Conservation (phyloP, 2,113 vertebrate genomes). For the Plectropomus leopardus region DNA sequence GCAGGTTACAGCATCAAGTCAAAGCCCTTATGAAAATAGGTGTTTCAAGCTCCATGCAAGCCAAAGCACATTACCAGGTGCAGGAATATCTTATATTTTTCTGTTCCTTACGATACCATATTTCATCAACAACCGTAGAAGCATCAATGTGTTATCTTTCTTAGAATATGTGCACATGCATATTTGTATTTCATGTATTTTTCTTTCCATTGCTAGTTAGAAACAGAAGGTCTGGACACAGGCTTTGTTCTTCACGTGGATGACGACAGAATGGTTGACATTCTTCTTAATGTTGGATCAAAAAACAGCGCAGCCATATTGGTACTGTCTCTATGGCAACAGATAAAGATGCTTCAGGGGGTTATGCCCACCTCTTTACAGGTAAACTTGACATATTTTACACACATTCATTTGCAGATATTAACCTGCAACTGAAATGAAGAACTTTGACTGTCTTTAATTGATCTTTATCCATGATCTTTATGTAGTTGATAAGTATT, state of each 20-base stretch:
- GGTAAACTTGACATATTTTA: conserved; percentile 68
- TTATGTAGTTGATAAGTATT: not conserved
- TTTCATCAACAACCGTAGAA: not conserved
- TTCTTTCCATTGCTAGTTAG: conserved; percentile 70
- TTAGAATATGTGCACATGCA: not conserved
- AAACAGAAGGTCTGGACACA: conserved; percentile 58
- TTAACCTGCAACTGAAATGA: not conserved
- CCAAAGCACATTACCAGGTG: conserved; percentile 84
- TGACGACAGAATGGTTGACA: conserved; percentile 62
- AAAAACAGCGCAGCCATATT: conserved; percentile 59
- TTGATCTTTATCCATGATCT: not conserved
- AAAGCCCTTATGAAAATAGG: conserved; percentile 74
- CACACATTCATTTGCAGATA: not conserved
- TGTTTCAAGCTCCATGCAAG: conserved; percentile 75
- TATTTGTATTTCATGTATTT: not conserved
- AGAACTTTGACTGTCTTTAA: not conserved
- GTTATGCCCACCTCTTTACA: conserved; percentile 77
- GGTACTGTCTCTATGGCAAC: conserved; percentile 79
- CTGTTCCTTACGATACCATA: not conserved
- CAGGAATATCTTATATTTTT: not conserved
- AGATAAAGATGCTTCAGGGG: conserved; percentile 74
- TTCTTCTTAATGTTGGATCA: conserved; percentile 69
- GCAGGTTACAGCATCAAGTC: conserved; percentile 80
- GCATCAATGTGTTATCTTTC: not conserved
- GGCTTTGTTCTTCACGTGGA: conserved; percentile 73